phyloP scores from a whole-genome alignment of 2,797 vertebrate species.

The Semaprochilodus insignis region DNA sequence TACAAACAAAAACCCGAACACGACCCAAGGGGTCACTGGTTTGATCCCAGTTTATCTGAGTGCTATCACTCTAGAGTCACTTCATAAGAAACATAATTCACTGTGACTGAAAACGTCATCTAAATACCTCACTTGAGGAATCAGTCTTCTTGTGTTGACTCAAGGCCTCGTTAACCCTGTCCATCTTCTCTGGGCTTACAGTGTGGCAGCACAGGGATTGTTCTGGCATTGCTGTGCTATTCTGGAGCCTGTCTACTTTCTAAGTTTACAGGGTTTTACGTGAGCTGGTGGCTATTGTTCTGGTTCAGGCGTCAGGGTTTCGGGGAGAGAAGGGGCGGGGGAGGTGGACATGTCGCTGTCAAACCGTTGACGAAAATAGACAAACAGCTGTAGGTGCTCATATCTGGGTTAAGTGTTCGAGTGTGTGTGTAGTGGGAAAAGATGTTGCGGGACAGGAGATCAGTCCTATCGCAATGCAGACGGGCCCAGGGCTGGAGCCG shows the following conservation, averaged over 20 bases:
- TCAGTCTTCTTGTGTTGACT: constrained; percentile 41
- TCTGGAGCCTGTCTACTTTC: constrained; percentile 64
- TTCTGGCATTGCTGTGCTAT: constrained; percentile 57
- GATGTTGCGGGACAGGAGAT: constrained; percentile 44
- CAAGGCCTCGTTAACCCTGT: constrained; percentile 55
- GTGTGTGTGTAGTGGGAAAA: constrained; percentile 47
- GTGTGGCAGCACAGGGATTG: constrained; percentile 58
- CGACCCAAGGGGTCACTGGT: constrained; percentile 7
- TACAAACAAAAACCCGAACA: not conserved
- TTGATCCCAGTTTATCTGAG: not conserved
- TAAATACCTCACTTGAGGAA: constrained; percentile 10
- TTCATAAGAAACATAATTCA: constrained; percentile 9
- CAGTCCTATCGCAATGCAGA: constrained; percentile 70
- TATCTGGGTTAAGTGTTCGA: constrained; percentile 65
- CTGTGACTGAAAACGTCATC: constrained; percentile 15
- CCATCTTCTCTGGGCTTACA: constrained; percentile 51
- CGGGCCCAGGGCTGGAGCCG: constrained; percentile 74
- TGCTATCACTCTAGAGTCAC: not conserved
- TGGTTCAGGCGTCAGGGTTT: constrained; percentile 74
- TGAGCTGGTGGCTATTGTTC: constrained; percentile 77
- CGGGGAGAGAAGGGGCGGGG: constrained; percentile 36
- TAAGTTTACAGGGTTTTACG: constrained; percentile 70
- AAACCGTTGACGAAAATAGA: constrained; percentile 83
- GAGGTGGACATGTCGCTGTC: constrained; percentile 80
- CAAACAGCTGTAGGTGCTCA: constrained; percentile 85